Percentiles rank a stretch among this genome's conserved stretches.
These are phyloP conservation scores for Achroia grisella DNA, from an alignment of 1,140 invertebrate species.

Conservation along the genomic window DNA sequence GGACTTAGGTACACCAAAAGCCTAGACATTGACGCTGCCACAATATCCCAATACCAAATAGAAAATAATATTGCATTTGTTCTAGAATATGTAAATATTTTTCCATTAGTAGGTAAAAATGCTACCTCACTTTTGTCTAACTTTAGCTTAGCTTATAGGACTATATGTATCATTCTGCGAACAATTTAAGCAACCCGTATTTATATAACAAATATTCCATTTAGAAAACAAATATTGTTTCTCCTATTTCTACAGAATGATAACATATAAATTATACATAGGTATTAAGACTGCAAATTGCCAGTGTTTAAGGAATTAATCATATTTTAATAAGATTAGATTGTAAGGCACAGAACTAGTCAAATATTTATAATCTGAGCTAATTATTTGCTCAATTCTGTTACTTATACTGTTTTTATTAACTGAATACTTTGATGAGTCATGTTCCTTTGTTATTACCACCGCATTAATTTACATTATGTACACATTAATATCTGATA, in stretches of 20 bases:
- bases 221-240: not conserved
- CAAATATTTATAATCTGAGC: constrained; percentile 55
- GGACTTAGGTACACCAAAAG: constrained; percentile 17
- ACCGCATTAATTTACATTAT: not conserved
- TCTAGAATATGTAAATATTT: constrained; percentile 62
- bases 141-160: constrained; percentile 65
- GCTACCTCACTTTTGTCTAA: constrained; percentile 69
- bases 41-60: constrained; percentile 51
- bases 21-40: constrained; percentile 28
- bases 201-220: not conserved
- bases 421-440: not conserved
- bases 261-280: constrained; percentile 18
- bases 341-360: constrained; percentile 55
- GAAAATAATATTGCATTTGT: constrained; percentile 39
- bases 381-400: constrained; percentile 44
- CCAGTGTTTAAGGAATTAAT: constrained; percentile 54
- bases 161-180: constrained; percentile 19
- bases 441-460: constrained; percentile 9
- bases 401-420: constrained; percentile 1
- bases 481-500: no score
- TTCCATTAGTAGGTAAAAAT: constrained; percentile 68
- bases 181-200: not conserved
- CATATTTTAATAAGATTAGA: constrained; percentile 26
- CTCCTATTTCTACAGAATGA: not conserved
- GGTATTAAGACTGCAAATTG: constrained; percentile 57